Evolutionary conservation across 2,888 invertebrate genomes (phyloP), one percentile per base, ranked within the genome.

Genomic region (Trachelus tabidus): DNA sequence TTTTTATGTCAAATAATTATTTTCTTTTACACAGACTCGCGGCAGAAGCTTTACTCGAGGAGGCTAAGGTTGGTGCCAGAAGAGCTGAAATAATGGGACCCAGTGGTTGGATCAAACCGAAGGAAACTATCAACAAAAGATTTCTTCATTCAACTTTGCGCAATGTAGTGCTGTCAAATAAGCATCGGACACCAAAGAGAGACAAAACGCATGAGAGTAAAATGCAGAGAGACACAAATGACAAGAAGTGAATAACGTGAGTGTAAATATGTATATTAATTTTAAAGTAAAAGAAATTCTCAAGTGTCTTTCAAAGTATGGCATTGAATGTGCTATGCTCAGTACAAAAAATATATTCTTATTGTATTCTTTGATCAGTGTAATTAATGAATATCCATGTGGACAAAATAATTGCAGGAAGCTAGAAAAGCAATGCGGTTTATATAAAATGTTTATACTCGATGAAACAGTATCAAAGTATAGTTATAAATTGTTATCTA

Each of bases 21-120:
- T n/a, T 68, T 9, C 35, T 75, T 68, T 12, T 15, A 15, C 69
- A 68, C 12, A 90, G 91, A 78, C 82, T 91, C 56, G 91, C 91
- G n/a, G 90, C 86, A 4, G 91, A 91, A 80, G 91, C 91, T 76
- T 81, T 91, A 75, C 78, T 91, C 30, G 88, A 91, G 80, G 91
- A 91, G 82, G 91, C 91, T 0, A 90, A 90, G 79, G 76, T 87
- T 69, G 91, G 91, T 35, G 91, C 91, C 15, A 86, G 83, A 79
- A 85, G 91, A 77, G 91, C 91, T 4, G 90, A 90, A 79, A 83
- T 90, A 23, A 88, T 91, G 87, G 91, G 91, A 33, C 91, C 91
- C 3, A 91, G 89, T 81, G 91, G 91, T 31, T 91, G 91, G 91
- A 80, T 90, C 15, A 91, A 90, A 82, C 90, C 90, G 23, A 89